Evolutionary conservation across 2,797 vertebrate species (phyloP).

Genomic region (Xerus rutilus): DNA sequence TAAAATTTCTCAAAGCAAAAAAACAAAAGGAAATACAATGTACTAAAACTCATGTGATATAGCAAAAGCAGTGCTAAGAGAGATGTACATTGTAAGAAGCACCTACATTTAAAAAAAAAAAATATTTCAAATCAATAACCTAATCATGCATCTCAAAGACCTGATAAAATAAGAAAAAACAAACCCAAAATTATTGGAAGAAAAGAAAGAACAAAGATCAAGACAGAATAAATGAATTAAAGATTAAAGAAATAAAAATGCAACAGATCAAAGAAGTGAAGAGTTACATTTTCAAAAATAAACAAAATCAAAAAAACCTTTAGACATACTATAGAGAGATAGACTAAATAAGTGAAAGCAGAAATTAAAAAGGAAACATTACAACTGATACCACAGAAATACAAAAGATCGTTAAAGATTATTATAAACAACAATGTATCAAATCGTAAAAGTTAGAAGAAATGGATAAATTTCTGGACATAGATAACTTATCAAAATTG

Average conservation of each 20-base stretch:
- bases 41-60: background rate
- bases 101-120: no score
- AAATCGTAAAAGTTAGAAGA: background rate
- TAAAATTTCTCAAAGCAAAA: no score
- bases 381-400: no score
- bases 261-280: background rate
- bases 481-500: no score
- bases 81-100: background rate
- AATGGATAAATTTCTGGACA: background rate
- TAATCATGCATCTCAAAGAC: background rate
- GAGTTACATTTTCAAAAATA: background rate
- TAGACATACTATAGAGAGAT: no score
- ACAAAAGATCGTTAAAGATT: no score
- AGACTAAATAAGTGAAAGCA: no score
- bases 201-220: no score
- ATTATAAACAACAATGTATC: background rate
- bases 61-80: background rate
- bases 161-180: no score
- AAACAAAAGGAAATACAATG: background rate
- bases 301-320: background rate
- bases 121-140: background rate
- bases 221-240: background rate
- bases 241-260: background rate
- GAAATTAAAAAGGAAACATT: no score
- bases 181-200: no score